Evolutionary conservation across 2,888 invertebrate species (phyloP).

Genomic region (Pammene fasciana): DNA sequence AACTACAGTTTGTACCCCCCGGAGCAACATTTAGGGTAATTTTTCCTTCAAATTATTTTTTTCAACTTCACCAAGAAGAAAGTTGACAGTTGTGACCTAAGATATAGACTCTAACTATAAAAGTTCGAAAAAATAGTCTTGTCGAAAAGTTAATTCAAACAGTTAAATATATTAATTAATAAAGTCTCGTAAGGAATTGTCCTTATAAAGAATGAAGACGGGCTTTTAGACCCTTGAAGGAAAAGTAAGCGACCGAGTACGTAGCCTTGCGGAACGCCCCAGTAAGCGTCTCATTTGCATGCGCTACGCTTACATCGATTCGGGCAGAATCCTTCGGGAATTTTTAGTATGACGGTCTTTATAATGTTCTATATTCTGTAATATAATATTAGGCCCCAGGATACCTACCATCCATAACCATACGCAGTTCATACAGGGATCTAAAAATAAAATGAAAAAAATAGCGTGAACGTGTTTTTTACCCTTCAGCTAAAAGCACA

Average conservation of each 20-base stretch:
- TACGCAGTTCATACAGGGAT: background rate
- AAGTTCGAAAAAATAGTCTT: no score
- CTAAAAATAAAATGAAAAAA: background rate
- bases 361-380: background rate
- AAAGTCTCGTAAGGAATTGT: no score
- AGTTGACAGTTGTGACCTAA: no score
- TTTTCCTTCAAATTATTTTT: no score
- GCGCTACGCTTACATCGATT: slow-evolving; percentile 23
- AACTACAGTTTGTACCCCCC: no score
- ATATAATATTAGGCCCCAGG: background rate
- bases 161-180: no score
- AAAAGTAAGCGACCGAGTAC: slow-evolving; percentile 9
- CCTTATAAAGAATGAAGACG: background rate
- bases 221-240: background rate
- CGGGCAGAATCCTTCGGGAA: background rate
- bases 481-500: no score
- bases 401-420: background rate
- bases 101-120: no score
- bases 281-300: slow-evolving; percentile 19
- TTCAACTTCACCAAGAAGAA: no score
- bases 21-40: no score
- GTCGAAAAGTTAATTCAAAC: no score
- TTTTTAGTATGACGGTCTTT: slow-evolving; percentile 2
- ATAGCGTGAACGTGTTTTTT: no score
- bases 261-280: slow-evolving; percentile 14